Evolutionary conservation across 2,888 invertebrate species (phyloP).

Genomic region (Mamestra brassicae): DNA sequence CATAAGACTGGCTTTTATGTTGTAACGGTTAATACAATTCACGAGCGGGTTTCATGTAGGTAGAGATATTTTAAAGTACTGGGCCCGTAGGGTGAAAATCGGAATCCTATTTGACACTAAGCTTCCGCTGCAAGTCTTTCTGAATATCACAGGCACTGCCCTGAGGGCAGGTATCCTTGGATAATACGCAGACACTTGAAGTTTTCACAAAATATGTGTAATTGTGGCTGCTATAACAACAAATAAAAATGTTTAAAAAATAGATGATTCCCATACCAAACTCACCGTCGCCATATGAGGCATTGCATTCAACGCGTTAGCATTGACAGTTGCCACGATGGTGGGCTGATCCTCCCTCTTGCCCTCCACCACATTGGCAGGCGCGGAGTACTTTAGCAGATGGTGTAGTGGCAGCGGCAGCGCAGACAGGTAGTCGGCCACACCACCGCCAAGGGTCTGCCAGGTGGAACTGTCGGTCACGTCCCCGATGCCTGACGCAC

Average conservation of each 20-base stretch:
- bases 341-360: slow-evolving; percentile 93
- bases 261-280: neutral
- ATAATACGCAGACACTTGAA: neutral
- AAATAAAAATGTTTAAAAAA: neutral
- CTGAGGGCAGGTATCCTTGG: too few relatives aligned
- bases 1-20: neutral
- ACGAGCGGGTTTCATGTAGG: too few relatives aligned
- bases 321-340: slow-evolving; percentile 86
- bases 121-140: neutral
- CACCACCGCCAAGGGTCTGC: slow-evolving; percentile 95
- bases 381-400: slow-evolving; percentile 95
- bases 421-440: slow-evolving; percentile 96
- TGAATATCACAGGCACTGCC: neutral
- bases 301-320: slow-evolving; percentile 78
- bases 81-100: neutral
- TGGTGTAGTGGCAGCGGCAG: slow-evolving; percentile 95
- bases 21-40: too few relatives aligned
- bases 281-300: slow-evolving; percentile 77
- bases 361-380: slow-evolving; percentile 91
- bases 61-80: neutral
- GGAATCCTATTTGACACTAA: neutral
- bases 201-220: neutral
- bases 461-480: slow-evolving; percentile 91
- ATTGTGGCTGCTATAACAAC: too few relatives aligned
- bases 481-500: slow-evolving; percentile 85